Base-by-base conservation (phyloP, 2,797 vertebrate species). In the Petrocephalus sullivani region DNA sequence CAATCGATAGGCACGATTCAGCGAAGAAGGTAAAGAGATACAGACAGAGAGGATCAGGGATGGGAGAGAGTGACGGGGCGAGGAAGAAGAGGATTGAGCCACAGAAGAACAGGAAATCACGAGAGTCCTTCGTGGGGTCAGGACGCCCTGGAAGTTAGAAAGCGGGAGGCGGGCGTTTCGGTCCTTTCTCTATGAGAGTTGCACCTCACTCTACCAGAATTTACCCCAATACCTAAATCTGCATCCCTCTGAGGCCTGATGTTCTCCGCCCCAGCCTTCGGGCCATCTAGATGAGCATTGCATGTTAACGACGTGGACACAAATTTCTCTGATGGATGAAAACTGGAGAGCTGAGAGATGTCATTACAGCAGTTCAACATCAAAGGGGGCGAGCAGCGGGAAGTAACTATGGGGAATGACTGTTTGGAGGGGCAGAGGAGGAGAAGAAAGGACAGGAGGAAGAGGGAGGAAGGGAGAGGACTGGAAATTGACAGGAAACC, bases 1-100 rank as follows among this genome's bases (percentile, higher is more conserved):
- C 57, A 85, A 91, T 91, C 91, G 54, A 91, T 92, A 89, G 81
- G 89, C 89, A 90, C 85, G 90, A 90, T 90, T 57, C 88, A 86
- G 87, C 61, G 88, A 87, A 87, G 86, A 89, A 78, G 86, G 90
- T 89, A 89, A 88, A 89, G 89, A 90, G 88, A 90, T 89, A 85
- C 87, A 49, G 82, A 86, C 56, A 87, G 89, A 85, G 71, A 10
- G 78, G 41, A 33, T 49, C 16, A n/a, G 23, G 57, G 37, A 49
- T 5, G 16, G 86, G 28, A 67, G 60, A 87, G 85, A 33, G 67
- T 61, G 85, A 86, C 1, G 58, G 46, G 61, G 84, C 82, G 60
- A 84, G 41, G 84, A 60, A 28, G 23, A 86, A 3, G 21, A n/a
- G 37, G 56, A 86, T 19, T 33, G 14, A 41, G 56, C 81, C 81